Evolutionary conservation across 2,113 vertebrate species (phyloP), one percentile per base, ranked within the genome.

Genomic region (Pteronura brasiliensis): DNA sequence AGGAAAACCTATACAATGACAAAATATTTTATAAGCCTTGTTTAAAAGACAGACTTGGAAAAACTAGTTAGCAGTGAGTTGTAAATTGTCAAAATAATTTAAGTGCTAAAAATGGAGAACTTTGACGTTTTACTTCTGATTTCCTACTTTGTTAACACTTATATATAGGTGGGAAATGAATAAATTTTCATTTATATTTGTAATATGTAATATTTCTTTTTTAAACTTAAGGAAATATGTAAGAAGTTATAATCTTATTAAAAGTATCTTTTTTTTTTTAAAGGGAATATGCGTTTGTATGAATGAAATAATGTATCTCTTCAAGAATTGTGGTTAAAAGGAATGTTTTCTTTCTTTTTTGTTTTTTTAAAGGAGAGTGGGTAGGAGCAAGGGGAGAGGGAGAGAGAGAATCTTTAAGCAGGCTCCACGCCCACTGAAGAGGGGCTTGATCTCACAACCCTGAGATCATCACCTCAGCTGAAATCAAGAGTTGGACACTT

Each of bases 71-170:
- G 36, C 49, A 65, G 18, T 89, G 44, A 80, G 31, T 77, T 79
- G 72, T 94, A 72, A 61, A 61, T 69, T 90, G 76, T 87, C 67
- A 97, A 65, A 94, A 63, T 91, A 81, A 74, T 85, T 69, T 92
- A 86, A 77, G 61, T 36, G 12, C 25, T 55, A 27, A 76, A 90
- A 81, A 63, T 39, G 47, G 39, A 76, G 88, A 77, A 79, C 23
- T 92, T 44, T 31, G 42, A 94, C 55, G 14, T 36, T 93, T 93
- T 59, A 25, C 82, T 88, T 88, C n/a, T 39, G 61, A 83, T 59
- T 92, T 94, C 65, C 13, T 59, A 0, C 36, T 71, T 72, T 93
- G n/a, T 81, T 49, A 90, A 88, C 88, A 88, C 61, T 20, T 76
- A 20, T 49, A 9, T 79, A 20, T 27, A 80, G 29, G 13, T 87